These are phyloP conservation scores for Drosophila biarmipes DNA, from an alignment of 1,140 invertebrate species.

Conservation along the genomic window DNA sequence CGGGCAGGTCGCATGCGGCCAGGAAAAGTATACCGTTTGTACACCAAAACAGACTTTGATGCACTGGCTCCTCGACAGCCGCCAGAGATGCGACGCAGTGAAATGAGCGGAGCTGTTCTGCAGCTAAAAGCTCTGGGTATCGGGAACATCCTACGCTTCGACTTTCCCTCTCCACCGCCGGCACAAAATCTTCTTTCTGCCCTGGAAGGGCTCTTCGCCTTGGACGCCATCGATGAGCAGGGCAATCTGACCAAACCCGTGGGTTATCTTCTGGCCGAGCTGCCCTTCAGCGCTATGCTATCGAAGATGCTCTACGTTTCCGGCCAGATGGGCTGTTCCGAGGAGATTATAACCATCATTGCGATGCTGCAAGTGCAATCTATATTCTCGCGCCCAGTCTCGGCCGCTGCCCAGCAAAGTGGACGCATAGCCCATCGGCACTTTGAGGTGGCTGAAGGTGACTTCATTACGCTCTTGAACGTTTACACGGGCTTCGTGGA, in stretches of 20 bases:
- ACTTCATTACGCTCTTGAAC: constrained; percentile 96
- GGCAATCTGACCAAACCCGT: constrained; percentile 92
- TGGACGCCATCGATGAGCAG: constrained; percentile 92
- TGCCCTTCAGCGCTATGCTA: constrained; percentile 94
- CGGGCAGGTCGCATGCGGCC: constrained; percentile 93
- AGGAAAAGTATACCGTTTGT: constrained; percentile 93
- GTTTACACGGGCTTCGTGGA: constrained; percentile 92
- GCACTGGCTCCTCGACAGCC: constrained; percentile 89
- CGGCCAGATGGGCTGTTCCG: constrained; percentile 93
- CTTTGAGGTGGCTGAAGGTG: constrained; percentile 97
- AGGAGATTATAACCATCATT: constrained; percentile 95
- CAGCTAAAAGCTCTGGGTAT: constrained; percentile 98
- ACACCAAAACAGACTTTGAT: constrained; percentile 91
- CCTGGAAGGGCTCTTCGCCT: constrained; percentile 95
- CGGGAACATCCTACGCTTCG: constrained; percentile 93
- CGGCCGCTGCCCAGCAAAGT: constrained; percentile 87
- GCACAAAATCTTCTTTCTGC: constrained; percentile 94
- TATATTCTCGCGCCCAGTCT: constrained; percentile 90
- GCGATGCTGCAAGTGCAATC: constrained; percentile 97
- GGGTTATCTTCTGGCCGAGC: constrained; percentile 95
- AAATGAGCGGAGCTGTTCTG: constrained; percentile 93
- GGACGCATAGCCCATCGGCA: constrained; percentile 90
- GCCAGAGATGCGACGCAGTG: constrained; percentile 97
- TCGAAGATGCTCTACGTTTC: constrained; percentile 92
- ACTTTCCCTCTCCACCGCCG: constrained; percentile 95